Evolutionary conservation across 2,113 vertebrate genomes (phyloP), one percentile per base, ranked within the genome.

Genomic region (Cettia cetti): DNA sequence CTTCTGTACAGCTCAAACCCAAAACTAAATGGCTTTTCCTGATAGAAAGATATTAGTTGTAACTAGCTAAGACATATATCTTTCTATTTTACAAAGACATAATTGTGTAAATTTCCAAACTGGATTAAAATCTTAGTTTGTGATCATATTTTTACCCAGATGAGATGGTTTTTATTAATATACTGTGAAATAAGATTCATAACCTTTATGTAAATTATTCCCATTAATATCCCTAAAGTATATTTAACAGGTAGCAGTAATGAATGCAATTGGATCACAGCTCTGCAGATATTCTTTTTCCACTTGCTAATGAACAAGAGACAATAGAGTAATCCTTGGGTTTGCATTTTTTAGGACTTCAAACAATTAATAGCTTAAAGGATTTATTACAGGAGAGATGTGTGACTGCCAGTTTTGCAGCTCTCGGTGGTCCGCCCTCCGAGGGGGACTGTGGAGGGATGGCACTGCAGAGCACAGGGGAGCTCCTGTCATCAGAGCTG

Each of bases 181-280:
- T 8, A 66, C 52, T 89, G 49, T 88, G 70, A 93, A 93, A 91
- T 89, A 91, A 88, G 74, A 89, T 91, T 95, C 28, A 64, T 82
- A 94, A 87, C 52, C 35, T 94, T 91, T 63, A 92, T 74, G 52
- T 80, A 91, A 86, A 82, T 85, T 92, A 13, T 89, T 86, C 40
- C 45, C 39, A 28, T 37, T 90, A 89, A 71, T 93, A 77, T 50
- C 31, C 49, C 30, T 75, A 39, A 94, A 94, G 57, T 84, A 82
- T 90, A 47, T 81, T 92, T 90, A 86, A 71, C 60, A 83, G 79
- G 80, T 93, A 92, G 70, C 61, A 75, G 78, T 85, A 94, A 87
- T 13, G 35, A 82, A 66, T 76, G 45, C 57, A 92, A n/a, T 57
- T 26, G 30, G 45, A 89, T 87, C 44, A 57, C 39, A 60, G 79